Evolutionary conservation across 2,888 invertebrate genomes (phyloP), one percentile per base, ranked within the genome.

Genomic region (Drosophila mimica): DNA sequence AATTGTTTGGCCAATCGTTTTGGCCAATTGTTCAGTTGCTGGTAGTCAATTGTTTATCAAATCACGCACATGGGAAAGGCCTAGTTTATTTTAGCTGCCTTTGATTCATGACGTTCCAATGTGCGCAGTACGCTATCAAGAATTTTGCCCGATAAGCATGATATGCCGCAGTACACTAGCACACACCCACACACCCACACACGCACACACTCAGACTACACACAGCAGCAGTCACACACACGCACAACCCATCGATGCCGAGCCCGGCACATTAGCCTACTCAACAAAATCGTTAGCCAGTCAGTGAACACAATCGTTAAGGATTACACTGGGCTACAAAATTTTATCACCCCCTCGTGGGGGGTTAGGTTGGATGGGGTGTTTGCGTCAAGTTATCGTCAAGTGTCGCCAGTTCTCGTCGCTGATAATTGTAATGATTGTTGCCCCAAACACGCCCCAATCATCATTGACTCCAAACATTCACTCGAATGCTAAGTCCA

Each of bases 291-390:
- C 84, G 86, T 81, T 81, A 76, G 86, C 58, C 82, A 86, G 83
- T 88, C 89, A 81, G 86, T 88, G 86, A 84, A 88, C 87, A 88
- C 81, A 86, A 79, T 81, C 89, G 89, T 86, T 87, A 78, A 69
- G 76, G 84, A 87, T 80, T 84, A 82, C 82, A 88, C 84, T 82
- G 75, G 82, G 85, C 86, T 81, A 89, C 86, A 86, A 89, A 89
- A 88, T 89, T 89, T 89, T 84, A 89, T 84, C 89, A 40, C 82
- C 52, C 67, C 77, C 65, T 58, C 48, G 61, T 28, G 33, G 28
- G 13, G 31, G 20, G 6, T 15, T 4, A 25, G 25, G 25, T 25
- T 25, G 25, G 25, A 25, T 25, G 8, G 49, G 49, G 49, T 25
- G 11, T 11, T 2, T 38, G 28, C 11, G 57, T 54, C 40, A 54